A percentile compares a stretch with the other conserved stretches of the same genome.
phyloP scores from a whole-genome alignment of 1,140 invertebrate genomes.

The Procambarus virginalis region DNA sequence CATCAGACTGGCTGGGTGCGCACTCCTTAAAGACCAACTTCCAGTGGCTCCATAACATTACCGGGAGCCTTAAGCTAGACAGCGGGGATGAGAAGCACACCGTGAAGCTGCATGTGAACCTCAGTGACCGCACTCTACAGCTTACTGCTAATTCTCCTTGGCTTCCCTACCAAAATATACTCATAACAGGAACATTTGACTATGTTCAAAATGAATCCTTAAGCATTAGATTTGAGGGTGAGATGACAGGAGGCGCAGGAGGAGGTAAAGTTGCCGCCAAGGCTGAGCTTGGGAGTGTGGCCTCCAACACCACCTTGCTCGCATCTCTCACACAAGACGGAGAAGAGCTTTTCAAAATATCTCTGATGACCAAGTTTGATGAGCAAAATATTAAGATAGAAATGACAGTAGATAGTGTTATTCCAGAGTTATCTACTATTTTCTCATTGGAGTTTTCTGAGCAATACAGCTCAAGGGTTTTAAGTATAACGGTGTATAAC shows the following conservation, averaged over 20 bases:
- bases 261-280: background rate
- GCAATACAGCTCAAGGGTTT: too few relatives aligned
- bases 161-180: slow-evolving; percentile 31
- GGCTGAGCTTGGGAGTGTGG: background rate
- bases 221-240: slow-evolving; percentile 17
- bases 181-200: slow-evolving; percentile 14
- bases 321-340: background rate
- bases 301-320: too few relatives aligned
- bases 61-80: background rate
- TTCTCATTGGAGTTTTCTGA: background rate
- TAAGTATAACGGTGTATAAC: background rate
- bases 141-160: slow-evolving; percentile 16
- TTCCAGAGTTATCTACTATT: background rate
- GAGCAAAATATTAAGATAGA: background rate
- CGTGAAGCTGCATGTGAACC: slow-evolving; percentile 9
- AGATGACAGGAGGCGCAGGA: background rate
- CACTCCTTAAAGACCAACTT: slow-evolving; percentile 18
- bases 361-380: background rate
- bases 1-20: slow-evolving; percentile 28
- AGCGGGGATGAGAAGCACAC: slow-evolving; percentile 11
- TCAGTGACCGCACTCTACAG: background rate
- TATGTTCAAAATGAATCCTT: background rate
- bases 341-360: background rate
- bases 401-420: background rate
- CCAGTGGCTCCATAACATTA: slow-evolving; percentile 28